Base-by-base conservation (phyloP, 92 coral and sea anemone genomes). In the Ricordea florida region DNA sequence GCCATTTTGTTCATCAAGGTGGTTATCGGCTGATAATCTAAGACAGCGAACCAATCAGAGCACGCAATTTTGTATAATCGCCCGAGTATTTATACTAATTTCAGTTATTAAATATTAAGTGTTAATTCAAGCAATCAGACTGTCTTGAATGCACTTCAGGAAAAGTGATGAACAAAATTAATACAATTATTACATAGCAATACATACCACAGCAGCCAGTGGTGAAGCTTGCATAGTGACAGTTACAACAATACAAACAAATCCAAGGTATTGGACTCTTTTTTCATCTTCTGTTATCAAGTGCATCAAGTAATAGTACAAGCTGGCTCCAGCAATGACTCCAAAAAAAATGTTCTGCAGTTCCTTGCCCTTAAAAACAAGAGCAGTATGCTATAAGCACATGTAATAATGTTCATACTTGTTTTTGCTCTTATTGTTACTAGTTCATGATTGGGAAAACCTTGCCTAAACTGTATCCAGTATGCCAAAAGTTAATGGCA, bases 201-300 rank as follows among this genome's bases (percentile, higher is more conserved):
- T 37, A 85, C 92, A 23, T 68, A 91, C 97, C 93, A 91, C 85
- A 40, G 72, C 67, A 44, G 90, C 83, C 41, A 91, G 48, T 20
- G 97, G 97, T 27, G 97, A 91, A 13, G 93, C 97, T 80, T 88
- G 93, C 97, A 91, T 87, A 20, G 69, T 20, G 21, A 91, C 74
- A 0, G 97, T 91, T 25, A 91, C 83, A 24, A 91, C 10, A 6
- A 85, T 76, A 36, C 97, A 91, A 31, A 86, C 60, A 44, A 66
- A 45, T 13, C 97, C 97, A 43, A 91, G 74, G 26, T 75, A 81
- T 47, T 80, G 47, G 2, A 66, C 76, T 49, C 90, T 68, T 10
- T 57, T 37, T 8, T 26, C 35, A 7, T 43, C 62, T 36, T 83
- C 89, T n/a, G 70, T 27, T 22, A 91, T 24, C 2, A 68, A 16